Conservation (phyloP, 2,113 vertebrate genomes). For the Chlorodrepanis virens region DNA sequence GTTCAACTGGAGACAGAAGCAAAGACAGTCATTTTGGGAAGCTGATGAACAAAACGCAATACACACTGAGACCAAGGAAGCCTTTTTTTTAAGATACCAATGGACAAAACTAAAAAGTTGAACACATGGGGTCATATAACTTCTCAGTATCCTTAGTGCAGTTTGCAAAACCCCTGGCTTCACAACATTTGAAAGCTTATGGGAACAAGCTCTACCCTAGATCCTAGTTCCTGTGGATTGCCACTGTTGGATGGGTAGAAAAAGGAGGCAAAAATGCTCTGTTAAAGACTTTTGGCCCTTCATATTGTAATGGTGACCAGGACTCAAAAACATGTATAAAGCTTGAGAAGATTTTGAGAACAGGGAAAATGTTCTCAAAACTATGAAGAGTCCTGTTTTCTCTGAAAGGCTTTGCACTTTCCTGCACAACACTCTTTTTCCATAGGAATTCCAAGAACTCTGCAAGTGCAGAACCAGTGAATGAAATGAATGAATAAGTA, state of each 20-base stretch:
- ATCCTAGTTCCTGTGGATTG: not conserved
- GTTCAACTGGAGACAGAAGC: not conserved
- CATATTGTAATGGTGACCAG: not conserved
- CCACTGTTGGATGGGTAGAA: not conserved
- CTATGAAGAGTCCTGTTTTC: not conserved
- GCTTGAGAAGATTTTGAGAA: not conserved
- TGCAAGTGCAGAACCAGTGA: not conserved
- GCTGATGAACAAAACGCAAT: not conserved
- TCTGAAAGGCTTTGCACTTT: not conserved
- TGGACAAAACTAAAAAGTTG: not conserved
- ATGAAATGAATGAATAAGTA: not conserved
- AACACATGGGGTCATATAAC: not conserved
- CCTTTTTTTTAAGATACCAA: not conserved
- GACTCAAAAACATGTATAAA: not conserved
- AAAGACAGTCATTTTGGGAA: not conserved
- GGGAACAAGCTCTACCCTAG: not conserved
- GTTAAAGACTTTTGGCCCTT: not conserved
- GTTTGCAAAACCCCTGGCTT: not conserved
- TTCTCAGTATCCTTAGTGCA: not conserved
- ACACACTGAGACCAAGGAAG: not conserved
- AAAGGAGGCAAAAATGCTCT: not conserved
- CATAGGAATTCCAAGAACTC: not conserved
- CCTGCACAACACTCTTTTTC: not conserved
- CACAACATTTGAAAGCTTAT: not conserved
- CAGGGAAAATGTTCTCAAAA: not conserved